These are phyloP conservation scores for human DNA, from an alignment of 2,113 vertebrate species.

Conservation along the genomic window DNA sequence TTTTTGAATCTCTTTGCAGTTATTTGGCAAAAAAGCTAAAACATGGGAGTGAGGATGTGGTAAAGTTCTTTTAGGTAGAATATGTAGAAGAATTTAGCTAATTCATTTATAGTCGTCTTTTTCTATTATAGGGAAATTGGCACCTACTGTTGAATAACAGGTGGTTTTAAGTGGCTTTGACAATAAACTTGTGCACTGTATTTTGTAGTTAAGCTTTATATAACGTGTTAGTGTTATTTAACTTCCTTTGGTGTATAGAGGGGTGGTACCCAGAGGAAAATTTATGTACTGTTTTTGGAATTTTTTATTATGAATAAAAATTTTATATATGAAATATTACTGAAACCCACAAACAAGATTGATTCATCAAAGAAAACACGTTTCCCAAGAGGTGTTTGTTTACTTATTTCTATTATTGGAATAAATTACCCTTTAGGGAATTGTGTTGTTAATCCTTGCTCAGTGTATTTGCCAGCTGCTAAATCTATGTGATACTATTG, in stretches of 20 bases:
- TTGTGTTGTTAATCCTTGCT: conserved; percentile 48
- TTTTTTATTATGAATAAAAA: conserved; percentile 11
- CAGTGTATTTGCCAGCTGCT: conserved; percentile 56
- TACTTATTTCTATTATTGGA: conserved; percentile 70
- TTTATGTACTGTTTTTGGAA: conserved; percentile 31
- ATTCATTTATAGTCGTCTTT: conserved; percentile 26
- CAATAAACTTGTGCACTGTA: background rate
- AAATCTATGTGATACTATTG: background rate
- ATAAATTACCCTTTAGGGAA: conserved; percentile 52
- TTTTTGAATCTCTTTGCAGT: conserved; percentile 32
- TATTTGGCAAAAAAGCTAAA: conserved; percentile 42
- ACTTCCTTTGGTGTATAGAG: background rate
- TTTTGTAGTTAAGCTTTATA: conserved; percentile 42
- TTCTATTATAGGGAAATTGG: conserved; percentile 35
- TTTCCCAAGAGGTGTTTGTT: conserved; percentile 42
- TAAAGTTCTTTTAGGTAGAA: background rate
- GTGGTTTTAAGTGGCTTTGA: background rate
- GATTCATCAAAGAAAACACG: conserved; percentile 35
- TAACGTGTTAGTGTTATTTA: background rate
- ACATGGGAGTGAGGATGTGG: conserved; percentile 5
- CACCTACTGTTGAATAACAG: conserved; percentile 18
- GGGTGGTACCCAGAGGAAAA: background rate
- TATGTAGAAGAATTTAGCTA: conserved; percentile 12
- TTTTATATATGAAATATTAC: background rate
- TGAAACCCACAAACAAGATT: conserved; percentile 40